Evolutionary conservation across 35 echinoderm and acorn worm species (phyloP).

Genomic region (Nesometra sesokonis): DNA sequence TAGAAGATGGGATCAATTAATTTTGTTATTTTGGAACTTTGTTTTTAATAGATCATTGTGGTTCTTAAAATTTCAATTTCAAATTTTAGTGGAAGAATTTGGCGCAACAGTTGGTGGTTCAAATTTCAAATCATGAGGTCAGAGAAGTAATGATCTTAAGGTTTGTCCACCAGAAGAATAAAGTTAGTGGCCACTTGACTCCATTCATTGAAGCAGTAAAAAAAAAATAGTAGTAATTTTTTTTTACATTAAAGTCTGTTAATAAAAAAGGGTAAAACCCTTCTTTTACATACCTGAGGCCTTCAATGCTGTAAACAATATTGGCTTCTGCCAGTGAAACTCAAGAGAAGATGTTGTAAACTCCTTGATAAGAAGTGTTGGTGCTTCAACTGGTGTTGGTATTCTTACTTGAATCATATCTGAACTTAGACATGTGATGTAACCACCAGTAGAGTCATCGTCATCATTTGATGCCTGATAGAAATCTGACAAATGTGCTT

Average conservation of each 20-base stretch:
- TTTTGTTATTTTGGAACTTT: too few species aligned
- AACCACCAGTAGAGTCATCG: not conserved
- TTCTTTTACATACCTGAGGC: not conserved
- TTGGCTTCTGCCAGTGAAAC: slow-evolving; percentile 3
- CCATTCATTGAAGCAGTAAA: too few species aligned
- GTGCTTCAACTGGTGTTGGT: not conserved
- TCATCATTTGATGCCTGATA: not conserved
- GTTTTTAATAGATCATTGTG: too few species aligned
- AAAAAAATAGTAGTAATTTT: too few species aligned
- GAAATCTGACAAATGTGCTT: not conserved
- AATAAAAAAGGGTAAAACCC: too few species aligned
- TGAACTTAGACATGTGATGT: slow-evolving; percentile 1
- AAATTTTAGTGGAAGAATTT: not conserved
- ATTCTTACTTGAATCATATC: not conserved
- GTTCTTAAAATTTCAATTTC: too few species aligned
- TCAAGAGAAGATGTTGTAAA: not conserved
- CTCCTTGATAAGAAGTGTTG: not conserved
- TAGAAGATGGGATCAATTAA: not conserved
- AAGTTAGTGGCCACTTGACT: too few species aligned
- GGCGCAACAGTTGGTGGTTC: too few species aligned
- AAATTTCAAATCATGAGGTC: too few species aligned
- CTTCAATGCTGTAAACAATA: not conserved
- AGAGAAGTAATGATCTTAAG: too few species aligned
- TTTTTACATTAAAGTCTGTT: too few species aligned
- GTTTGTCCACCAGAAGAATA: too few species aligned